Evolutionary conservation across 53 echinoderm and acorn worm species (phyloP).

Genomic region (Astropecten irregularis): DNA sequence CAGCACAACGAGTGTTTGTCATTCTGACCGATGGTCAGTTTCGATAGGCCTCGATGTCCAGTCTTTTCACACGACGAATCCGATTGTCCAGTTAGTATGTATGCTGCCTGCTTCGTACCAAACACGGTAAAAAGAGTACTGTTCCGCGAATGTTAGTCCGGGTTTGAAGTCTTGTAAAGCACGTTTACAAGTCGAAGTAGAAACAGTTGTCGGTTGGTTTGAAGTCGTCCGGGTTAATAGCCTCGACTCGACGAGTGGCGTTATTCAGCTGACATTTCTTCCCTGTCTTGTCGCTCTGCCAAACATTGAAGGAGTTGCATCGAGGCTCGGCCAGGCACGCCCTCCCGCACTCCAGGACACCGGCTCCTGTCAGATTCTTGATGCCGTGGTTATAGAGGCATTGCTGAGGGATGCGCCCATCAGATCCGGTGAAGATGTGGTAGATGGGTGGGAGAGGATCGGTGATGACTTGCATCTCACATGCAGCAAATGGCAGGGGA

Average conservation of each 20-base stretch:
- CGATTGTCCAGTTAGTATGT: too few relatives aligned
- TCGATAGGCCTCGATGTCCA: too few relatives aligned
- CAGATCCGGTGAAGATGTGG: not conserved
- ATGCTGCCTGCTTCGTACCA: too few relatives aligned
- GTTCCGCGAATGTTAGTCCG: too few relatives aligned
- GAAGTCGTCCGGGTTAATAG: not conserved
- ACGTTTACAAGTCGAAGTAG: constrained; percentile 3
- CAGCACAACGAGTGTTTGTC: too few relatives aligned
- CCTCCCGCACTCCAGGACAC: constrained; percentile 14
- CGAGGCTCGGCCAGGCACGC: constrained; percentile 22
- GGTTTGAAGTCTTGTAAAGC: too few relatives aligned
- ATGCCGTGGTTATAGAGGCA: constrained; percentile 25
- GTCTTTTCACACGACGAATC: too few relatives aligned
- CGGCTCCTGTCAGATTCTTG: not conserved
- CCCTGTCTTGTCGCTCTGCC: not conserved
- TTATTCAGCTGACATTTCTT: constrained; percentile 26
- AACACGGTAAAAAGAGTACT: too few relatives aligned
- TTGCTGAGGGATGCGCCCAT: constrained; percentile 14
- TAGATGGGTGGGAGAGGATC: not conserved
- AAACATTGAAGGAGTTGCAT: constrained; percentile 29
- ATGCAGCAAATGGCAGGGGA: not conserved
- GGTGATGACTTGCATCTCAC: not conserved
- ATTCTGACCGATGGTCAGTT: too few relatives aligned
- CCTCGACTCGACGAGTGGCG: not conserved
- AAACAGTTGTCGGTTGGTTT: not conserved